Conservation (phyloP, 2,888 invertebrate species). For the Limenitis camilla region DNA sequence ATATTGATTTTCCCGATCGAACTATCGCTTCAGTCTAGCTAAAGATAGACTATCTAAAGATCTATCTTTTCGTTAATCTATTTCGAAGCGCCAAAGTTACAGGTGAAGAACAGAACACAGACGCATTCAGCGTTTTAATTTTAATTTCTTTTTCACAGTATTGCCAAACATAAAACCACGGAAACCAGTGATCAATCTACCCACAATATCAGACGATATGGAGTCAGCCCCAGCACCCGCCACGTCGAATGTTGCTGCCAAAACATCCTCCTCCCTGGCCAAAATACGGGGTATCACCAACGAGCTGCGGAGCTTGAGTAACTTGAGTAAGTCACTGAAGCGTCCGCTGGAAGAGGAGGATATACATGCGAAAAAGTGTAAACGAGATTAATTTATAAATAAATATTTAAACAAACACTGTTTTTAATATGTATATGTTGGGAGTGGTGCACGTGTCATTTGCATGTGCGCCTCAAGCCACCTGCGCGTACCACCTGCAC, state of each 20-base stretch:
- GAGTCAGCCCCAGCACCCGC: constrained; percentile 38
- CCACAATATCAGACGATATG: constrained; percentile 47
- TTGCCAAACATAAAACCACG: constrained; percentile 64
- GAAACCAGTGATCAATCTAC: constrained; percentile 53
- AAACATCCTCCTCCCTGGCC: constrained; percentile 36
- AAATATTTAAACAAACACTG: background rate
- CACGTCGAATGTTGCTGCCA: constrained; percentile 31
- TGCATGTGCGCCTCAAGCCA: too few relatives aligned
- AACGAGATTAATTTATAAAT: constrained; percentile 35
- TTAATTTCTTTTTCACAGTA: constrained; percentile 34
- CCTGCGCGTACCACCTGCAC: too few relatives aligned
- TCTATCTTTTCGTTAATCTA: too few relatives aligned
- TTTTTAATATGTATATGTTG: background rate
- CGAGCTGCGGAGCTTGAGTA: constrained; percentile 44
- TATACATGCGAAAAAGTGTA: constrained; percentile 42
- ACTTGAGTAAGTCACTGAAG: constrained; percentile 40
- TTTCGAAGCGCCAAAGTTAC: too few relatives aligned
- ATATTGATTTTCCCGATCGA: too few relatives aligned
- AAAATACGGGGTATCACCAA: constrained; percentile 50
- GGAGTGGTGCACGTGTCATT: background rate
- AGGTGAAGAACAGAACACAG: too few relatives aligned
- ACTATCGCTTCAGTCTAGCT: too few relatives aligned
- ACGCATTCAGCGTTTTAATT: background rate
- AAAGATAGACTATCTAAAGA: too few relatives aligned
- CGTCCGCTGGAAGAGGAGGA: constrained; percentile 33